Percentiles rank a stretch among this genome's conserved stretches.
Conservation (phyloP, 2,797 vertebrate genomes). For the Bradypodion pumilum region DNA sequence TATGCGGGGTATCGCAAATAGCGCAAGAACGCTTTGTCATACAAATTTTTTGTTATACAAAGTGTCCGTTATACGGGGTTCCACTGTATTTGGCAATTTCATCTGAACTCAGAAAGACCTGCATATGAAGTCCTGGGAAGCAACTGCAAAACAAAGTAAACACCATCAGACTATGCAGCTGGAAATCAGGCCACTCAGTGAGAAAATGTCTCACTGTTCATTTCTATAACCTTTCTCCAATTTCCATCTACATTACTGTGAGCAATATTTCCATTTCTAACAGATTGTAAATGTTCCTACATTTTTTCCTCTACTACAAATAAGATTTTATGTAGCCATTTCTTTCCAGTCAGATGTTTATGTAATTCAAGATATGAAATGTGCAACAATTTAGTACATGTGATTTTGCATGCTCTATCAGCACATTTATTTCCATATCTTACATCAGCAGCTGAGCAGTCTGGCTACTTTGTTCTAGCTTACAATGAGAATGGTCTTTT, state of each 20-base stretch:
- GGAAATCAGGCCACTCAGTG: neutral
- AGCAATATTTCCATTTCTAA: neutral
- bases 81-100: too few relatives aligned
- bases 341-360: neutral
- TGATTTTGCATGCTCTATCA: neutral
- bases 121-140: neutral
- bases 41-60: too few relatives aligned
- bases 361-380: neutral
- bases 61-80: neutral
- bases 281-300: neutral
- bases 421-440: neutral
- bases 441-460: neutral
- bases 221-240: neutral
- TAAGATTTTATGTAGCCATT: neutral
- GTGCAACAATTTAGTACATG: neutral
- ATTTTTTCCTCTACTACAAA: neutral
- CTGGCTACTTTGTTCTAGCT: neutral
- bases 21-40: too few relatives aligned
- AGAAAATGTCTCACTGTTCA: neutral
- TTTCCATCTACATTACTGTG: neutral
- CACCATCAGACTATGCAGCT: neutral
- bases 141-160: neutral
- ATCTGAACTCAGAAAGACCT: neutral
- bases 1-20: too few relatives aligned
- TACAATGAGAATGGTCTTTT: neutral